Evolutionary conservation across 2,888 invertebrate genomes (phyloP).

Genomic region (Plebejus anna): DNA sequence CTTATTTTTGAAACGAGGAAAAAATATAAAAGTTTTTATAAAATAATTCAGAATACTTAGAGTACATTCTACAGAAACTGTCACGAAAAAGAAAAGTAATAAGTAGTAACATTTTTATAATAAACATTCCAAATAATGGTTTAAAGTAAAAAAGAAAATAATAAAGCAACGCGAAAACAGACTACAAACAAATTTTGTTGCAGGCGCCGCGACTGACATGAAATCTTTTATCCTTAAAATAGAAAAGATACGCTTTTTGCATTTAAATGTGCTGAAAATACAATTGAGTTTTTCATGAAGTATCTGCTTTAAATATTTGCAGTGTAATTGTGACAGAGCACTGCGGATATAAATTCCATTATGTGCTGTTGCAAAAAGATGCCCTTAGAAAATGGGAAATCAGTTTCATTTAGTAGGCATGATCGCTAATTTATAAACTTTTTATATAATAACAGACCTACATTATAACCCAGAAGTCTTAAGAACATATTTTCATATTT

Average conservation of each 20-base stretch:
- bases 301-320: background rate
- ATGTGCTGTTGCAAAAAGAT: no score
- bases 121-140: background rate
- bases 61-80: no score
- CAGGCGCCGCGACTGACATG: conserved; percentile 12
- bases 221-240: conserved; percentile 11
- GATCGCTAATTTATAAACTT: background rate
- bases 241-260: conserved; percentile 14
- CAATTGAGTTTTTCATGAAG: background rate
- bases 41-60: no score
- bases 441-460: background rate
- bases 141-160: background rate
- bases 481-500: no score
- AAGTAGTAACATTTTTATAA: background rate
- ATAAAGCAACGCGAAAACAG: background rate
- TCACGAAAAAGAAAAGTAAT: background rate
- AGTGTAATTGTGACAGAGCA: background rate
- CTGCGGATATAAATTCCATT: background rate
- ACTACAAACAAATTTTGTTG: conserved; percentile 11
- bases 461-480: no score
- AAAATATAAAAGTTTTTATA: no score
- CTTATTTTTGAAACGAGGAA: no score
- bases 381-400: no score
- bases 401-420: background rate
- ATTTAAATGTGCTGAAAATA: conserved; percentile 23